A percentile compares a stretch with the other conserved stretches of the same genome.
Conservation (phyloP, 2,888 invertebrate genomes). For the Amiota mariae region DNA sequence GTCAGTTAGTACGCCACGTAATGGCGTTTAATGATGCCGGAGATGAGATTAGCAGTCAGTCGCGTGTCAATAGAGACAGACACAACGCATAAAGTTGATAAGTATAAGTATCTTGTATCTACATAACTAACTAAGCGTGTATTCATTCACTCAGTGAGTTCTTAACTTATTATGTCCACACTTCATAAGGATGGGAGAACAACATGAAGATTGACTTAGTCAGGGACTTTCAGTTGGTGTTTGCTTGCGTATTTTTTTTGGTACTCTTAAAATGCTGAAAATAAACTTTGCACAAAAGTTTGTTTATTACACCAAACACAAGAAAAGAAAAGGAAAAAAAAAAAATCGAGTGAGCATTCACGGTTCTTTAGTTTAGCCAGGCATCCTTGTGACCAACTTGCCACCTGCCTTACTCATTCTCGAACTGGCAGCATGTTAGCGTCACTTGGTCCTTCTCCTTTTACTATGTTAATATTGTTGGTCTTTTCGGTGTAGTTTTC, state of each 20-base stretch:
- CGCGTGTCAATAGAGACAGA: constrained; percentile 63
- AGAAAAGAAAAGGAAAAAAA: constrained; percentile 19
- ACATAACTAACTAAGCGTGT: constrained; percentile 69
- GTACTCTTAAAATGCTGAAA: constrained; percentile 55
- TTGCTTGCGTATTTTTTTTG: constrained; percentile 29
- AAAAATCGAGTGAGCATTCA: constrained; percentile 50
- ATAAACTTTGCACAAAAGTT: constrained; percentile 68
- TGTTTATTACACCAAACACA: constrained; percentile 65
- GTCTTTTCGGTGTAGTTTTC: too few relatives aligned
- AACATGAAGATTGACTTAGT: constrained; percentile 3
- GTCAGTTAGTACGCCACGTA: constrained; percentile 49
- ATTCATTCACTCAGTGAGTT: constrained; percentile 3
- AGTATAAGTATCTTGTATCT: constrained; percentile 56
- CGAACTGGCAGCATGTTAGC: too few relatives aligned
- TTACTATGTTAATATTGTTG: too few relatives aligned
- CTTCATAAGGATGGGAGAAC: constrained; percentile 37
- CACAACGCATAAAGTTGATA: constrained; percentile 38
- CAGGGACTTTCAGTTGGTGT: not conserved
- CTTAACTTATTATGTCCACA: constrained; percentile 54
- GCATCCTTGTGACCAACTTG: not conserved
- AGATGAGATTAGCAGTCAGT: constrained; percentile 48
- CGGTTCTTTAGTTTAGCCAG: not conserved
- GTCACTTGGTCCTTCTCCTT: too few relatives aligned
- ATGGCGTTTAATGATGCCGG: constrained; percentile 66
- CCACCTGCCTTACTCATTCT: not conserved